Base-by-base conservation (phyloP, 2,888 invertebrate species). In the Creontiades dilutus region DNA sequence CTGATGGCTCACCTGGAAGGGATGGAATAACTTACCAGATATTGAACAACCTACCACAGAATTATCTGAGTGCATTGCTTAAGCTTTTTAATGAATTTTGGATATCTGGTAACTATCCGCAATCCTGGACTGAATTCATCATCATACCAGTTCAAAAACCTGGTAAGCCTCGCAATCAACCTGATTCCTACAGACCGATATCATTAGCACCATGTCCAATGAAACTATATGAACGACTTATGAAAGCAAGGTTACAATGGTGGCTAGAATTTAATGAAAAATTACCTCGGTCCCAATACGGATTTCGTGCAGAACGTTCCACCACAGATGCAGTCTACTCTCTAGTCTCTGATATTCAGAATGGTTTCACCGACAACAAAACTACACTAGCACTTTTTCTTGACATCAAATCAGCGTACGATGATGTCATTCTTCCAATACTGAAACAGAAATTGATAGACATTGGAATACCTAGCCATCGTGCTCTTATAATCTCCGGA, bases 381-480 rank as follows among this genome's bases (percentile, higher is more conserved):
- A 78, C n/a, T 2, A 78, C 78, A 1, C n/a, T 78, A 0, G 78
- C 78, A 5, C 78, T 78, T 9, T 37, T 80, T 19, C 78, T 80
- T 14, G 78, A 80, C 19, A 80, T 80, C 1, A 80, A 80, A 11
- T 80, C 78, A 46, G 78, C 78, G 13, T 80, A 80, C 19, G 78
- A 80, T 46, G 78, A 80, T 28, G 78, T 80, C 3, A 37, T 80
- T 16, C 46, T 80, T 9, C 78, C 78, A 16, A 4, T 80, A 28
- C 28, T 78, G 3, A 78, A 78, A 28, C n/a, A 13, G 14, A 78
- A 12, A 78, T 28, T 28, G 12, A 12, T 16, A 4, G 78, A 78
- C 1, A 78, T 78, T n/a, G 46, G 78, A 13, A 37, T 28, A 19
- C 16, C 37, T 14, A 14, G 16, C 46, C 78, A 19, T 80, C 28